Evolutionary conservation across 2,113 vertebrate genomes (phyloP), one percentile per base, ranked within the genome.

Genomic region (Gobiocypris rarus): DNA sequence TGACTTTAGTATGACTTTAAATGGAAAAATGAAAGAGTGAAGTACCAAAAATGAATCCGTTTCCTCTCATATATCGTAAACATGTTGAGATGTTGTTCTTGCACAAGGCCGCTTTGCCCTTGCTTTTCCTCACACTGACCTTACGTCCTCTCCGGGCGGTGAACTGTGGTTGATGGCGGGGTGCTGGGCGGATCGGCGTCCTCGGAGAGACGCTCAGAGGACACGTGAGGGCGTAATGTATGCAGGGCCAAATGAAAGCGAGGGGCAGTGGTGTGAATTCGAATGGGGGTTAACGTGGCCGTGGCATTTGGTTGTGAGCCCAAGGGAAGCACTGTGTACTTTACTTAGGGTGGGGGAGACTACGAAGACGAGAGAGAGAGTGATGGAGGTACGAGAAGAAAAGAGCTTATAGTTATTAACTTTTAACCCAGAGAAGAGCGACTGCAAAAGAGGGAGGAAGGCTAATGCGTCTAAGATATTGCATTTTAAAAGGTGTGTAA

Each of bases 251-350:
- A 86, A 84, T 84, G 67, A 86, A 86, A 73, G 63, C 70, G 78
- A 82, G 82, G 74, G 73, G 78, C 82, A 82, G 77, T 58, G 83
- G 82, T 82, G 71, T 84, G 82, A 81, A 88, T 84, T 86, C 48
- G 87, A 82, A 84, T 83, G 73, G 73, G 84, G 87, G 82, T 84
- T 88, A 88, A 88, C 83, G 38, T 82, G 74, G 87, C 58, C 28
- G 56, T 88, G 85, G 80, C 87, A 88, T 86, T 88, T 86, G 85
- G 45, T 67, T 76, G 56, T 41, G 65, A 82, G 82, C 85, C 70
- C 85, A 84, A 84, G 86, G 88, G 75, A 87, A 74, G 41, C 69
- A 9, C 50, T 67, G 69, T 65, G 71, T 75, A 83, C 77, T 85
- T 82, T 89, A 74, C 73, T 76, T 15, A 50, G 70, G 63, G 45